A percentile compares a stretch with the other conserved stretches of the same genome.
These are phyloP conservation scores for Xestia c-nigrum DNA, from an alignment of 2,888 invertebrate species.

Conservation along the genomic window DNA sequence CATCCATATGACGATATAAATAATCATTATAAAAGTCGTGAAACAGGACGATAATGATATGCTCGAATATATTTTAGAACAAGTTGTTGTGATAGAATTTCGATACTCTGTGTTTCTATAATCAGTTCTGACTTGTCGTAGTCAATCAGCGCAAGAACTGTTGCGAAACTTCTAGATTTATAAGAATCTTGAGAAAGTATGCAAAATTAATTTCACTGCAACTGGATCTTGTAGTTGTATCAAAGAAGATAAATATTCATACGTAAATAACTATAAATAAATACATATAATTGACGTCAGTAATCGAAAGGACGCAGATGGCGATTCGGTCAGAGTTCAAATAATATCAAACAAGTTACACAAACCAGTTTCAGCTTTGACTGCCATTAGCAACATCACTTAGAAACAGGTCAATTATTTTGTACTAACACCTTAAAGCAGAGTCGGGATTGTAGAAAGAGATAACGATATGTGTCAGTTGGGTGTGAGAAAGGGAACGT, in stretches of 20 bases:
- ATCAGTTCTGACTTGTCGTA: background rate
- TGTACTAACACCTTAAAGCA: background rate
- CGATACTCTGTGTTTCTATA: background rate
- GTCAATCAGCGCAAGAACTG: background rate
- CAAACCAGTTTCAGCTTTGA: slow-evolving; percentile 48
- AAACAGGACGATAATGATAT: slow-evolving; percentile 29
- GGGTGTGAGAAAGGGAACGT: slow-evolving; percentile 27
- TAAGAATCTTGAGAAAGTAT: slow-evolving; percentile 32
- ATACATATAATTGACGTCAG: slow-evolving; percentile 38
- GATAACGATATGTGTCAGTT: background rate
- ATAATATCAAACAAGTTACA: slow-evolving; percentile 48
- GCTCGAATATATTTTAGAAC: slow-evolving; percentile 39
- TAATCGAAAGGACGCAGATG: slow-evolving; percentile 30
- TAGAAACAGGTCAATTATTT: slow-evolving; percentile 48
- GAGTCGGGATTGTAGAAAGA: background rate
- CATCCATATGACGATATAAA: slow-evolving; percentile 7
- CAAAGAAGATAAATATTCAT: slow-evolving; percentile 3
- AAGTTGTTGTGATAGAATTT: slow-evolving; percentile 19
- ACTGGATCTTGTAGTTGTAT: slow-evolving; percentile 19
- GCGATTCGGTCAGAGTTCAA: slow-evolving; percentile 60
- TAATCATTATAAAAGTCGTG: slow-evolving; percentile 19
- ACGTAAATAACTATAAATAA: background rate
- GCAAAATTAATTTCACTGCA: slow-evolving; percentile 20
- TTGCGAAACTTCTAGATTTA: background rate
- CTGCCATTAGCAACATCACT: slow-evolving; percentile 33